phyloP scores from a whole-genome alignment of 1,140 invertebrate genomes.

The Trialeurodes vaporariorum region DNA sequence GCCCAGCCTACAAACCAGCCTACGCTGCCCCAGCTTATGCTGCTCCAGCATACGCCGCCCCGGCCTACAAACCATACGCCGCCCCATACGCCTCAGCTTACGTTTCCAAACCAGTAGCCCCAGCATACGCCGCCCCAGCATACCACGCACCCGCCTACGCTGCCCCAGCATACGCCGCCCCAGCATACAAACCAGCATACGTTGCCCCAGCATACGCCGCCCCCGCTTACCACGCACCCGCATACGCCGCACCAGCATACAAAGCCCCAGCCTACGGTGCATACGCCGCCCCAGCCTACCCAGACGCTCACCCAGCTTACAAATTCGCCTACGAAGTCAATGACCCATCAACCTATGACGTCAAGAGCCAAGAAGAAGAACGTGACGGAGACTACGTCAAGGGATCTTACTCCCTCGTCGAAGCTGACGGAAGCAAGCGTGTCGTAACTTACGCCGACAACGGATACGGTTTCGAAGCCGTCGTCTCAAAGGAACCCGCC shows the following conservation, averaged over 20 bases:
- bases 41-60: conserved; percentile 3
- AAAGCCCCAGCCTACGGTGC: conserved; percentile 13
- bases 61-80: conserved; percentile 1
- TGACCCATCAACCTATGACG: conserved; percentile 26
- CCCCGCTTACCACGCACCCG: conserved; percentile 1
- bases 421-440: conserved; percentile 44
- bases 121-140: conserved; percentile 13
- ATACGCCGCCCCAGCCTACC: conserved; percentile 12
- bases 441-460: conserved; percentile 39
- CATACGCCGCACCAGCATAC: conserved; percentile 19
- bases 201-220: conserved; percentile 16
- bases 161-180: conserved; percentile 17
- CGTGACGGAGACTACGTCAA: conserved; percentile 28
- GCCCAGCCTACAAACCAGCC: conserved; percentile 15
- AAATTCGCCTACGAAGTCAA: conserved; percentile 27
- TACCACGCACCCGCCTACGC: conserved; percentile 12
- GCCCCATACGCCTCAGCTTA: conserved; percentile 9
- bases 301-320: conserved; percentile 23
- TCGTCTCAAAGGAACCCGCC: conserved; percentile 12
- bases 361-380: conserved; percentile 25
- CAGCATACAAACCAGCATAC: conserved; percentile 17
- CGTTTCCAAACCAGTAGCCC: conserved; percentile 23
- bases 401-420: conserved; percentile 32
- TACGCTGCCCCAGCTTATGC: conserved; percentile 9
- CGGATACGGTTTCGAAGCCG: conserved; percentile 29